These are phyloP conservation scores for Xiphorhynchus elegans DNA, from an alignment of 2,113 vertebrate species.

Conservation along the genomic window DNA sequence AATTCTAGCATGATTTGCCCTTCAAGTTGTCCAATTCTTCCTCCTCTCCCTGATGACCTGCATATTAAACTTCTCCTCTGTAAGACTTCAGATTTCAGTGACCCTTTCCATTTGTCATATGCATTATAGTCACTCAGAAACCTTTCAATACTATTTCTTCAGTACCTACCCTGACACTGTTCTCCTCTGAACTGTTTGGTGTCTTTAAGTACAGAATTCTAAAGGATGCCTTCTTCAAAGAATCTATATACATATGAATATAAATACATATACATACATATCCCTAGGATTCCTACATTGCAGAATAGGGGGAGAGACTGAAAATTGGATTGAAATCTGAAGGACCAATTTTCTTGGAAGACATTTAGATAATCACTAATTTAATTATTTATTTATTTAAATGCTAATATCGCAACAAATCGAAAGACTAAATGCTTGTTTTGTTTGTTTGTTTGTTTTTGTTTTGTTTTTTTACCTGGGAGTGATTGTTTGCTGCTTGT, in stretches of 20 bases:
- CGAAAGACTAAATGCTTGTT: neutral
- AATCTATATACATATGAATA: neutral
- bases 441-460: no score
- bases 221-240: neutral
- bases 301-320: neutral
- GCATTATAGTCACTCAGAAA: constrained; percentile 63
- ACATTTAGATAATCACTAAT: neutral
- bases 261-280: neutral
- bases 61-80: constrained; percentile 70
- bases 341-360: neutral
- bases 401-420: rapidly evolving
- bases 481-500: neutral
- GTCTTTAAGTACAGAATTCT: constrained; percentile 6
- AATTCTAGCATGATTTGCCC: constrained; percentile 63
- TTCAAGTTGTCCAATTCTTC: constrained; percentile 69
- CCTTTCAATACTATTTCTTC: constrained; percentile 29
- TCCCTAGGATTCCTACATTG: neutral
- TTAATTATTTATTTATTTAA: neutral
- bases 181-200: neutral
- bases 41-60: constrained; percentile 51
- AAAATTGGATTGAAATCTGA: neutral
- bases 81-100: constrained; percentile 57
- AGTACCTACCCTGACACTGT: neutral
- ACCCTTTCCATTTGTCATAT: constrained; percentile 59
- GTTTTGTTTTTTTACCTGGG: neutral